A percentile compares a stretch with the other conserved stretches of the same genome.
These are phyloP conservation scores for Thalpophila matura DNA, from an alignment of 2,888 invertebrate species.

Conservation along the genomic window DNA sequence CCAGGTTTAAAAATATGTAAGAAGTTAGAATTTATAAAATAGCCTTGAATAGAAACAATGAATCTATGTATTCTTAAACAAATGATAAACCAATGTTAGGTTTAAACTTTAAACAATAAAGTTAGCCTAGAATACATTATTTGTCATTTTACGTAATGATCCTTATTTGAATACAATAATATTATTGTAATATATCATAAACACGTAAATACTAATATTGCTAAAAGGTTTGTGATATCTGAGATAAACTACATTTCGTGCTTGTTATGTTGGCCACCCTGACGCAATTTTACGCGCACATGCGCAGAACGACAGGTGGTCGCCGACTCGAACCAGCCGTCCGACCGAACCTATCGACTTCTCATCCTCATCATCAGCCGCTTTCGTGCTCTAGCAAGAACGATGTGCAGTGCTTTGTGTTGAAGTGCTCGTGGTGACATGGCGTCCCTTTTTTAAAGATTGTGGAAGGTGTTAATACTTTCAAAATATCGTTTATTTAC, in stretches of 20 bases:
- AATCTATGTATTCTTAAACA: background rate
- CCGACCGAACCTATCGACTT: slow-evolving; percentile 90
- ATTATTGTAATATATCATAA: too few relatives aligned
- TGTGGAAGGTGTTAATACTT: slow-evolving; percentile 79
- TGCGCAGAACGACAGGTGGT: slow-evolving; percentile 91
- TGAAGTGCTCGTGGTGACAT: slow-evolving; percentile 90
- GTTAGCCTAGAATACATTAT: background rate
- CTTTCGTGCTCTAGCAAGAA: slow-evolving; percentile 89
- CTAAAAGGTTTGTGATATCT: slow-evolving; percentile 74
- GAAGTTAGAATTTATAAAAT: too few relatives aligned
- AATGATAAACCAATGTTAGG: background rate
- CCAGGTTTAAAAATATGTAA: background rate
- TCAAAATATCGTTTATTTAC: slow-evolving; percentile 86
- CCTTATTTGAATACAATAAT: background rate
- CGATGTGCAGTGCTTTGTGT: slow-evolving; percentile 90
- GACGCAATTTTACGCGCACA: slow-evolving; percentile 89
- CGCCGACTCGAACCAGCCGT: slow-evolving; percentile 89
- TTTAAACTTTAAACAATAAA: background rate
- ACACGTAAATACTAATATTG: background rate
- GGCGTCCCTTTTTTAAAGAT: slow-evolving; percentile 87
- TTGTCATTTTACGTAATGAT: background rate
- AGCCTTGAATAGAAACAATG: too few relatives aligned
- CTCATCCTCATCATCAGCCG: slow-evolving; percentile 91
- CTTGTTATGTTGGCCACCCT: slow-evolving; percentile 81
- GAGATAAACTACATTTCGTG: slow-evolving; percentile 70